These are phyloP conservation scores for Philhelius pedissequus DNA, from an alignment of 2,888 invertebrate genomes.

Conservation along the genomic window DNA sequence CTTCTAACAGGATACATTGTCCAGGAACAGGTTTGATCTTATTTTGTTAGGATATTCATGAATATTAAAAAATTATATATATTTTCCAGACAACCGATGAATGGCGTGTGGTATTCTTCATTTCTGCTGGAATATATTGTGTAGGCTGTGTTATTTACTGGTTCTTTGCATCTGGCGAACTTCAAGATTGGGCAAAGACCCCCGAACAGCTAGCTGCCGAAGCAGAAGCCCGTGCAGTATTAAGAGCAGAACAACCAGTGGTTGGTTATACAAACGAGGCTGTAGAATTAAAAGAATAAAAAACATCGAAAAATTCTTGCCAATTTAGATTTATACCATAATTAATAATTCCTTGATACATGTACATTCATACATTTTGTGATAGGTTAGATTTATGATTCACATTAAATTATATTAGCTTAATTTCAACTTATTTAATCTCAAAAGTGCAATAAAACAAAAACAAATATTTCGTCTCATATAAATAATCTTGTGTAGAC, in stretches of 20 bases:
- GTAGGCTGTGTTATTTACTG: constrained; percentile 92
- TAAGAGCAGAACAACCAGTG: constrained; percentile 75
- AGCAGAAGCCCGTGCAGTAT: constrained; percentile 78
- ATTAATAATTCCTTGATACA: neutral
- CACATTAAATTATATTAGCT: neutral
- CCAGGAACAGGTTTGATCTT: constrained; percentile 82
- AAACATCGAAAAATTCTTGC: constrained; percentile 23
- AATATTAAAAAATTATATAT: neutral
- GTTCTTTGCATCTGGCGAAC: constrained; percentile 88
- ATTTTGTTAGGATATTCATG: neutral
- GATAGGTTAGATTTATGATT: constrained; percentile 15
- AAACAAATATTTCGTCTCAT: neutral
- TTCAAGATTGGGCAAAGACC: constrained; percentile 88
- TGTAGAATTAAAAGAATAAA: constrained; percentile 76
- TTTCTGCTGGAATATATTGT: constrained; percentile 89
- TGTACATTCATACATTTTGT: constrained; percentile 5
- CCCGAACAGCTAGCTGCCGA: constrained; percentile 74
- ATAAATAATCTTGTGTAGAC: neutral
- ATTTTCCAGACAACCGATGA: constrained; percentile 83
- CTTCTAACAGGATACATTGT: constrained; percentile 89
- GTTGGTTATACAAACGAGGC: constrained; percentile 76
- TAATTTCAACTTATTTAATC: constrained; percentile 5
- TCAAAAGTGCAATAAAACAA: constrained; percentile 40
- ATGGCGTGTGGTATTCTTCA: constrained; percentile 93
- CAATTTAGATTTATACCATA: neutral